Percentiles rank a stretch among this genome's conserved stretches.
phyloP scores from a whole-genome alignment of 30 jellyfish, hydroid and myxozoan species.

The Chironex yamaguchii region DNA sequence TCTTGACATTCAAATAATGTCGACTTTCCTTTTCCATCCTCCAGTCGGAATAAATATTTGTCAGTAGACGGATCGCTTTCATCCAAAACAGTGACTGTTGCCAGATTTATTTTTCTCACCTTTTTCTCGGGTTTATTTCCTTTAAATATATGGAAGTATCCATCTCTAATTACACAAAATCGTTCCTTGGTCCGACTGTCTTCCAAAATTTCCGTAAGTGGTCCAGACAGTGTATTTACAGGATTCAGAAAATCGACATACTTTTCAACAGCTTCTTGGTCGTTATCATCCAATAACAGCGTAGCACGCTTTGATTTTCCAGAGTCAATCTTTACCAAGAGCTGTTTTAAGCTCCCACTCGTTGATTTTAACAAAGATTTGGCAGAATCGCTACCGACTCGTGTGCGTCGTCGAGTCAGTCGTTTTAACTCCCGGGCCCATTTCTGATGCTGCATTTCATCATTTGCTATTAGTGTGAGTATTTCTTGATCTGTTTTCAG shows the following conservation, averaged over 20 bases:
- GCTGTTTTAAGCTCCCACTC: background rate
- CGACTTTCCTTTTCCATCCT: constrained; percentile 60
- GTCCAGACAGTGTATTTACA: constrained; percentile 83
- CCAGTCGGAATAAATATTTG: constrained; percentile 73
- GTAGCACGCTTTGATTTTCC: constrained; percentile 87
- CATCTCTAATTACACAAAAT: constrained; percentile 85
- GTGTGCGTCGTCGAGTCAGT: constrained; percentile 53
- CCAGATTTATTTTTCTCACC: constrained; percentile 71
- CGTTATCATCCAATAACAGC: constrained; percentile 75
- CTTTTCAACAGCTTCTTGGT: constrained; percentile 81
- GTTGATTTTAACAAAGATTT: background rate
- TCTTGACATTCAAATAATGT: constrained; percentile 75
- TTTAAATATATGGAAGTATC: constrained; percentile 80
- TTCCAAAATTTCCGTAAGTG: constrained; percentile 15
- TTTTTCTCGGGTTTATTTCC: constrained; percentile 77
- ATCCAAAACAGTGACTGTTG: constrained; percentile 85
- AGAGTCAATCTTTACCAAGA: background rate
- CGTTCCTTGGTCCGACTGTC: constrained; percentile 74
- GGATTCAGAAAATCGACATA: constrained; percentile 81
- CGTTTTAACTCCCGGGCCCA: constrained; percentile 21
- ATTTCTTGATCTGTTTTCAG: constrained; percentile 68
- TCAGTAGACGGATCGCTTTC: constrained; percentile 91
- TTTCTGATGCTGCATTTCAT: background rate
- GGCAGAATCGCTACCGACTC: constrained; percentile 31
- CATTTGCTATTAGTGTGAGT: background rate